Conservation (phyloP, 1,140 invertebrate genomes). For the Drosophila pachea region DNA sequence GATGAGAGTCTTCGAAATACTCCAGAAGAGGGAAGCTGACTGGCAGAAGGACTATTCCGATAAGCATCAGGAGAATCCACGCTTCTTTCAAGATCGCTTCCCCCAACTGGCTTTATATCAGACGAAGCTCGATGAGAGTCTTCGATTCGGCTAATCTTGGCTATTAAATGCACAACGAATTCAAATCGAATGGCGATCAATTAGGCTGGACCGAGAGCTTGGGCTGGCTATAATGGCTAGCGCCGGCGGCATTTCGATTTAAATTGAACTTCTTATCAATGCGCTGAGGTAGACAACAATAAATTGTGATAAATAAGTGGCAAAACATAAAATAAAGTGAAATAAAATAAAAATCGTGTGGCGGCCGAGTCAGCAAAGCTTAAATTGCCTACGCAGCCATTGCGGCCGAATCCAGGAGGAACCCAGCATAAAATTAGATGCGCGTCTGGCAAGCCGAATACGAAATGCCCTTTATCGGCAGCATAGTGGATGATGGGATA, state of each 20-base stretch:
- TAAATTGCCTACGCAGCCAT: slow-evolving; percentile 65
- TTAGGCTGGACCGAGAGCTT: slow-evolving; percentile 47
- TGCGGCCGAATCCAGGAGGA: slow-evolving; percentile 18
- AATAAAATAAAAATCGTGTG: slow-evolving; percentile 41
- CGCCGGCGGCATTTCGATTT: slow-evolving; percentile 59
- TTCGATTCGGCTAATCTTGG: slow-evolving; percentile 5
- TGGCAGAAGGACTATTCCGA: no score
- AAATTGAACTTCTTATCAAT: slow-evolving; percentile 71
- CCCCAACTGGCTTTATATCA: no score
- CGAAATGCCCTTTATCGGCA: neutral
- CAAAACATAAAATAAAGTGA: slow-evolving; percentile 28
- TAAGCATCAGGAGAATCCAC: no score
- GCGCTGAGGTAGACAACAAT: slow-evolving; percentile 71
- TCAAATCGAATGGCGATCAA: slow-evolving; percentile 47
- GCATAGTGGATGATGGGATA: no score
- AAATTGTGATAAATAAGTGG: slow-evolving; percentile 67
- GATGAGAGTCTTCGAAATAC: no score
- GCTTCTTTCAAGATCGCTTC: no score
- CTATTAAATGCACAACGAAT: slow-evolving; percentile 12
- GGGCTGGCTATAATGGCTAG: slow-evolving; percentile 17
- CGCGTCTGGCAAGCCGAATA: neutral
- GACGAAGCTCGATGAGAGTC: no score
- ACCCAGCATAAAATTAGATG: slow-evolving; percentile 7
- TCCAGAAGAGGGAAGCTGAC: no score
- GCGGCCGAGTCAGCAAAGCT: slow-evolving; percentile 67